Percentiles rank a stretch among this genome's conserved stretches.
phyloP scores from a whole-genome alignment of 2,797 vertebrate genomes.

The Rhabdomys pumilio region DNA sequence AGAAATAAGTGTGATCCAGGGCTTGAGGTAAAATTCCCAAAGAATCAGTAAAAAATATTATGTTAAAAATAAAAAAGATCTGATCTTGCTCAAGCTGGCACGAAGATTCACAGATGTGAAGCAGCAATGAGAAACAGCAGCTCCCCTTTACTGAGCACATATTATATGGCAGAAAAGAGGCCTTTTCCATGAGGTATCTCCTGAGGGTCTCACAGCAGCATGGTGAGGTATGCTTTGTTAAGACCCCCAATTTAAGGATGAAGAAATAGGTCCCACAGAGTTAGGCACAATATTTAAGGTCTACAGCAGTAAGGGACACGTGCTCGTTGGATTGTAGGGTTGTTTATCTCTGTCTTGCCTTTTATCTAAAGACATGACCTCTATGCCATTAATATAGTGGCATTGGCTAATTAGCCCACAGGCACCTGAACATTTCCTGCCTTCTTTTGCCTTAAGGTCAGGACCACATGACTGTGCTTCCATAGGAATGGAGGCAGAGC shows the following conservation, averaged over 20 bases:
- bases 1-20: neutral
- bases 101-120: neutral
- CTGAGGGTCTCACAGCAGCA: neutral
- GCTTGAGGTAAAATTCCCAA: neutral
- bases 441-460: neutral
- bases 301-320: neutral
- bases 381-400: neutral
- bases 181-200: neutral
- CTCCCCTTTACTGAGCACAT: neutral
- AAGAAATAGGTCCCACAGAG: slow-evolving; percentile 26
- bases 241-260: neutral
- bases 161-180: neutral
- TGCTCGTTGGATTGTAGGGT: neutral
- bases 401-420: neutral
- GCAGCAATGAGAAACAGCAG: neutral
- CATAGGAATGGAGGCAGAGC: neutral
- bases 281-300: neutral
- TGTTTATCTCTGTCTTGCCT: neutral
- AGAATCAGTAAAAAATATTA: neutral
- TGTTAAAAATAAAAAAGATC: neutral
- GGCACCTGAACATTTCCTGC: neutral
- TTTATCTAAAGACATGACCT: neutral
- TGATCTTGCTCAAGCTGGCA: neutral
- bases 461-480: neutral
- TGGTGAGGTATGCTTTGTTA: neutral